Base-by-base conservation (phyloP, 2,113 vertebrate species). In the Cranoglanis bouderius region DNA sequence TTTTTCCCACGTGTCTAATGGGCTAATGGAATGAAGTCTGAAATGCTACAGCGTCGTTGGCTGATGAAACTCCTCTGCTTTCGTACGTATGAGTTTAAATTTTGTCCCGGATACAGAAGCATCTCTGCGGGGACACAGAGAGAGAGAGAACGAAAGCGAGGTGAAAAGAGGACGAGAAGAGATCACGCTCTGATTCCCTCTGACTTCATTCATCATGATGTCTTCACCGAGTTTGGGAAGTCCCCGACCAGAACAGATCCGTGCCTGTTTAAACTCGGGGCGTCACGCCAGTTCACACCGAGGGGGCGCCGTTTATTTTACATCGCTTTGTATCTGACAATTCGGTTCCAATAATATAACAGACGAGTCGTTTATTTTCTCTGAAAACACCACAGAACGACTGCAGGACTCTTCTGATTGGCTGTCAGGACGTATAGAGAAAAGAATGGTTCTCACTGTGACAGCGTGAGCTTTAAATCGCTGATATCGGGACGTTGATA, bases 61-160 rank as follows among this genome's bases (percentile, higher is more conserved):
- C 7, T 43, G 24, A 12, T 24, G 72, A 40, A 75, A 21, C 72
- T 3, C 70, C 19, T 74, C 70, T 40, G 38, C 32, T 35, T 70
- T 38, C 16, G 13, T 2, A 19, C 0, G 35, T 9, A 21, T 38
- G 3, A 8, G 67, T 7, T 70, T 19, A 14, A 35, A 4, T 72
- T 72, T 19, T 70, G 16, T 7, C 32, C 21, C 0, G 3, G 19
- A 46, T 29, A 40, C 38, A 21, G 3, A 88, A 21, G 85, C 87
- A 53, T 93, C 90, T 7, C 90, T 91, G 74, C 88, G 85, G 88
- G n/a, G 46, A 8, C 46, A 72, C 51, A 75, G 43, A 91, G 86
- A 43, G 83, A 55, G 24, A 32, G 21, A 35, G 38, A 81, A 32
- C 21, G 57, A 43, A 82, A n/a, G 32, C 26, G 8, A 70, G 32